phyloP scores from a whole-genome alignment of 2,888 invertebrate species.

The Caenorhabditis angaria region DNA sequence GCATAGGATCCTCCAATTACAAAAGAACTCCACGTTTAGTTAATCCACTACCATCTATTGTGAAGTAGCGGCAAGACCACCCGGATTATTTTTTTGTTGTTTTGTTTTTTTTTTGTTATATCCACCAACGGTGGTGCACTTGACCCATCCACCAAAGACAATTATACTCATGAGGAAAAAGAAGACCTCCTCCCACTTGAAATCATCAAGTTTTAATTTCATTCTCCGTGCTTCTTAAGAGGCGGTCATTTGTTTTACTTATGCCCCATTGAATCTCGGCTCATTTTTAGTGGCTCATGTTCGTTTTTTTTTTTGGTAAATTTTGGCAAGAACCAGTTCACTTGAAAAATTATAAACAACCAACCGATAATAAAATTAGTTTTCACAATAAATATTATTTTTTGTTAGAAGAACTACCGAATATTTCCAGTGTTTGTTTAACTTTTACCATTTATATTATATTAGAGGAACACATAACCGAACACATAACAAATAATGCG shows the following conservation, averaged over 20 bases:
- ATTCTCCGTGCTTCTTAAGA: background rate
- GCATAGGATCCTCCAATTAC: no score
- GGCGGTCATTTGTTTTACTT: background rate
- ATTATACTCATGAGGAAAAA: background rate
- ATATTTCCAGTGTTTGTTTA: background rate
- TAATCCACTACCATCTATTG: background rate
- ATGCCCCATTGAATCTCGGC: background rate
- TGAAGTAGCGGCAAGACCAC: background rate
- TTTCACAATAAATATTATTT: background rate
- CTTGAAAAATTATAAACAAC: background rate
- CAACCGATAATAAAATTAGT: background rate
- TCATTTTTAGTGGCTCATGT: background rate
- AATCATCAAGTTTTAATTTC: constrained; percentile 4
- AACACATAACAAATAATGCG: background rate
- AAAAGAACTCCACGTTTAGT: background rate
- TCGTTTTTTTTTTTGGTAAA: background rate
- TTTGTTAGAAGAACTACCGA: background rate
- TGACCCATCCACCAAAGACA: constrained; percentile 1
- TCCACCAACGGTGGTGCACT: constrained; percentile 1
- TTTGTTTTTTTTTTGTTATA: background rate
- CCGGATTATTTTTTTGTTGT: background rate
- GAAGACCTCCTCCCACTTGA: background rate
- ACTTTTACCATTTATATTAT: background rate
- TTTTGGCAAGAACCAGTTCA: background rate
- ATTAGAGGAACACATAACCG: no score